These are phyloP conservation scores for Clarias platycephalus DNA, from an alignment of 2,797 vertebrate genomes.

Conservation along the genomic window DNA sequence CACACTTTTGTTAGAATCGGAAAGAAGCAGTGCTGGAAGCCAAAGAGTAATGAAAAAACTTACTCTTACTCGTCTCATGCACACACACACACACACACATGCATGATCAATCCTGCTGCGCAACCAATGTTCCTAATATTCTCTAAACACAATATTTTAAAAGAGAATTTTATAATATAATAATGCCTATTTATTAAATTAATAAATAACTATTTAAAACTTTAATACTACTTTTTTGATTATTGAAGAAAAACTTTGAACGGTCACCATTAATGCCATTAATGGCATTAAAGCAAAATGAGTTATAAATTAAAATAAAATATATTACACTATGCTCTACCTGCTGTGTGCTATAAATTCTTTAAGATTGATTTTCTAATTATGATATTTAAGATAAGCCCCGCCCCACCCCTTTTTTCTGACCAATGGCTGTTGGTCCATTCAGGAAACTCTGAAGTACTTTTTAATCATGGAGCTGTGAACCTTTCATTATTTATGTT, in stretches of 20 bases:
- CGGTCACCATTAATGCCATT: too few species aligned
- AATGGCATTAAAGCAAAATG: background rate
- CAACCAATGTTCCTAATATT: too few species aligned
- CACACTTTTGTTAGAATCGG: background rate
- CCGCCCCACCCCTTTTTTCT: background rate
- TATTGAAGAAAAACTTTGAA: background rate
- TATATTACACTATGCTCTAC: background rate
- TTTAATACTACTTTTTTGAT: background rate
- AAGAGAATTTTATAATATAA: too few species aligned
- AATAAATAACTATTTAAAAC: too few species aligned
- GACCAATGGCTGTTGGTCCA: background rate
- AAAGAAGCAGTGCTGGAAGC: constrained; percentile 12
- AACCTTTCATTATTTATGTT: background rate
- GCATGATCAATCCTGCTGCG: too few species aligned
- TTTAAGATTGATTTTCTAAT: background rate
- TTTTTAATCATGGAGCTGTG: background rate
- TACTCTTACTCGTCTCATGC: background rate
- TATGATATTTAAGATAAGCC: background rate
- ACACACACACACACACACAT: too few species aligned
- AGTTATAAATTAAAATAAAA: background rate
- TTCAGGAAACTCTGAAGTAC: too few species aligned
- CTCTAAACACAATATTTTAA: too few species aligned
- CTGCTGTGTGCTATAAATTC: background rate
- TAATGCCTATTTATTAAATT: too few species aligned
- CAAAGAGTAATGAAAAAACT: background rate